Evolutionary conservation across 37 sponge, comb jelly and placozoan species (phyloP), one percentile per base, ranked within the genome.

Genomic region (Haliclona indistincta): DNA sequence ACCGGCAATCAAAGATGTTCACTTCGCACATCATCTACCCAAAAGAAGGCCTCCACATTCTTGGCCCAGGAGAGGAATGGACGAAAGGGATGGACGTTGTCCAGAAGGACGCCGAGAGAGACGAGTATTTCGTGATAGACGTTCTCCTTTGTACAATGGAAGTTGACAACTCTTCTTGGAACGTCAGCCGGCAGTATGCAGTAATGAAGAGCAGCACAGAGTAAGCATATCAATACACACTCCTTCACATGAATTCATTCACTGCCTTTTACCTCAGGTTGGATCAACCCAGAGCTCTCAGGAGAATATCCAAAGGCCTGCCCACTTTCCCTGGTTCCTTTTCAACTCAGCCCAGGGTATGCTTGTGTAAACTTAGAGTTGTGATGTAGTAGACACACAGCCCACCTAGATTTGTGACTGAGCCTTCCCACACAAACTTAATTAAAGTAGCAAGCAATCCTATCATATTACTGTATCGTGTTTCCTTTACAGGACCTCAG

Each of bases 131-230:
- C 39, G 45, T 67, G 8, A 29, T 87, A 3, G 88, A 87, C 25
- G 42, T 87, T 19, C 70, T 87, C 26, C 63, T 87, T 23, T 75
- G 77, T 45, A 68, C 70, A 0, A 56, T 76, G 54, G 77, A 64
- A 8, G 63, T 38, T 32, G n/a, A n/a, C n/a, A 70, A 26, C 1
- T 62, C 82, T 4, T 66, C 64, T 0, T 87, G 88, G 88, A 87
- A 87, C 36, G 71, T 87, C 1, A 30, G 33, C 3, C 54, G 88
- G 28, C 79, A 68, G 43, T 87, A 87, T 47, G 88, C 81, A 49
- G 73, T 78, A 65, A 66, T 78, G 78, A 77, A 77, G n/a, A n/a
- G 4, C 32, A 63, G 35, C n/a, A 33, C 36, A 4, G 20, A 28
- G 20, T 33, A 63, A 19, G 38, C 2, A 26, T 2, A 3, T 39